A percentile compares a stretch with the other conserved stretches of the same genome.
phyloP scores from a whole-genome alignment of 2,888 invertebrate species.

The Acleris literana region DNA sequence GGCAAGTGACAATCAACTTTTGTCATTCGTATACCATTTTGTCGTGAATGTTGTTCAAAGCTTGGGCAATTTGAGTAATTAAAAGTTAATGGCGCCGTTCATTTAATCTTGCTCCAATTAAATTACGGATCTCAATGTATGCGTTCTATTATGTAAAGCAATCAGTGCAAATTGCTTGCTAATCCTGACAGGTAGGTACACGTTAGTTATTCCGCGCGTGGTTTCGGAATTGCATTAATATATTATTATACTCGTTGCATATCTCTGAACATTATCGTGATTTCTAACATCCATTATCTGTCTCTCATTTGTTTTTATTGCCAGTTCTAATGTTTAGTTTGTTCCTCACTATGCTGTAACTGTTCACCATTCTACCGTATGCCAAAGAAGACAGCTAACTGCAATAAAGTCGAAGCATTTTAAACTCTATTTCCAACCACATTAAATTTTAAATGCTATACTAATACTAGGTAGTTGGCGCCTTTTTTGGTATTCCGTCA shows the following conservation, averaged over 20 bases:
- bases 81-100: neutral
- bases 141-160: conserved; percentile 6
- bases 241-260: neutral
- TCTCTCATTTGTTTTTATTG: neutral
- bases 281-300: neutral
- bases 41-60: neutral
- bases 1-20: neutral
- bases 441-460: too few species aligned
- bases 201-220: conserved; percentile 2
- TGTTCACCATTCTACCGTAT: too few species aligned
- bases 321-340: too few species aligned
- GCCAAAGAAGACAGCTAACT: too few species aligned
- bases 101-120: neutral
- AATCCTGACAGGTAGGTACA: neutral
- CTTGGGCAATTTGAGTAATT: neutral
- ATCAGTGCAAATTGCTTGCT: conserved; percentile 10
- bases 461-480: too few species aligned
- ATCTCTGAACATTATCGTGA: neutral
- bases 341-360: too few species aligned
- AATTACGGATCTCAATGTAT: conserved; percentile 1
- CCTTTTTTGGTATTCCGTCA: too few species aligned
- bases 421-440: too few species aligned
- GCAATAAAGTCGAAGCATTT: too few species aligned
- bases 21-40: neutral
- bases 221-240: conserved; percentile 3